Evolutionary conservation across 2,888 invertebrate species (phyloP).

Genomic region (Rosalia funebris): DNA sequence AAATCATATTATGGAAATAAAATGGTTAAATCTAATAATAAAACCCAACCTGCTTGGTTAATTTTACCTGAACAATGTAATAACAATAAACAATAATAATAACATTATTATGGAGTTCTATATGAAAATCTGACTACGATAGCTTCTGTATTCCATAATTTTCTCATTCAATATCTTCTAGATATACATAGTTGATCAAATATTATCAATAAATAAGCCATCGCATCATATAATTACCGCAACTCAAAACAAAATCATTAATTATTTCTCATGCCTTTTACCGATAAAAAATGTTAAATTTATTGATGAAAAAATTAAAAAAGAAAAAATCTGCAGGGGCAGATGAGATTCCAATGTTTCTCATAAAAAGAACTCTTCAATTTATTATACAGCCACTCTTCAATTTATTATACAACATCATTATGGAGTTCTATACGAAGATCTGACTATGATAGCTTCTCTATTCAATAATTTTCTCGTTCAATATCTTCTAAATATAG

Average conservation of each 20-base stretch:
- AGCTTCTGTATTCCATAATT: not conserved
- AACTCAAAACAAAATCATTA: not conserved
- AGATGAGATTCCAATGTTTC: not conserved
- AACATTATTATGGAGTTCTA: not conserved
- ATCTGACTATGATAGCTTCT: no score
- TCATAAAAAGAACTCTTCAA: not conserved
- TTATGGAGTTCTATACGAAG: no score
- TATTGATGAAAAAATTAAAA: not conserved
- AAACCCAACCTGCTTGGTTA: not conserved
- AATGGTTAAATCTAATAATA: not conserved
- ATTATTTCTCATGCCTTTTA: not conserved
- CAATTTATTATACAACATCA: no score
- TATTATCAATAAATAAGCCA: not conserved
- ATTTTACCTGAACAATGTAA: not conserved
- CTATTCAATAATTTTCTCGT: no score
- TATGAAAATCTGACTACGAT: not conserved
- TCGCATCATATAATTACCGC: not conserved
- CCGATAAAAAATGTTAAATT: not conserved
- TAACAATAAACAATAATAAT: not conserved
- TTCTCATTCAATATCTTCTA: not conserved
- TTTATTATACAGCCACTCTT: conserved; percentile 2
- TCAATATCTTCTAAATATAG: no score
- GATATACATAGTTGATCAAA: not conserved
- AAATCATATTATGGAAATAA: not conserved
- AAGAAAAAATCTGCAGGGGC: not conserved